Percentiles rank a stretch among this genome's conserved stretches.
Evolutionary conservation across 2,888 invertebrate species (phyloP).

Genomic region (Drosophila stalkeri): DNA sequence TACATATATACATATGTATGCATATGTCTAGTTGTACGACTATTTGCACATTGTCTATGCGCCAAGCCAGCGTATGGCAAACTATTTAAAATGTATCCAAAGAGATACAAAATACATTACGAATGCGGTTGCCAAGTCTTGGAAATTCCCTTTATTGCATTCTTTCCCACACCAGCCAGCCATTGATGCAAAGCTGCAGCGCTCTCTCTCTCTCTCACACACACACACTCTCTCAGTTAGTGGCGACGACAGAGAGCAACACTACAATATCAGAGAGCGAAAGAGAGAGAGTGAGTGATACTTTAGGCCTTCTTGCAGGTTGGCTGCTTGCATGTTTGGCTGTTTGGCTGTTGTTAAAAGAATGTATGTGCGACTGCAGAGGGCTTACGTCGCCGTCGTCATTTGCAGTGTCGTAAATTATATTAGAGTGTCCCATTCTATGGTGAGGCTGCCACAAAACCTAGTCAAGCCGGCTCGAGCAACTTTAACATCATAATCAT

Average conservation of each 20-base stretch:
- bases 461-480: conserved; percentile 50
- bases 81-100: conserved; percentile 76
- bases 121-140: conserved; percentile 75
- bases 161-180: conserved; percentile 69
- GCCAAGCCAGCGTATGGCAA: conserved; percentile 73
- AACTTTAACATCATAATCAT: conserved; percentile 55
- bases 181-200: conserved; percentile 14
- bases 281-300: conserved; percentile 47
- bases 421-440: conserved; percentile 72
- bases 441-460: conserved; percentile 45
- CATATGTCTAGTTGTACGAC: conserved; percentile 16
- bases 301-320: conserved; percentile 70
- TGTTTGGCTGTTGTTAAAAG: conserved; percentile 15
- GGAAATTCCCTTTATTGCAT: conserved; percentile 83
- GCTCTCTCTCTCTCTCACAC: not conserved
- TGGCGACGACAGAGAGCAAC: conserved; percentile 13
- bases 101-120: conserved; percentile 77
- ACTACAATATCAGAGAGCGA: conserved; percentile 37
- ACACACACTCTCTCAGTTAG: not conserved
- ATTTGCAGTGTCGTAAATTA: conserved; percentile 80
- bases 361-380: conserved; percentile 54
- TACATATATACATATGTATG: conserved; percentile 2
- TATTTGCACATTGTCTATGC: conserved; percentile 64
- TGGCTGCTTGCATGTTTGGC: conserved; percentile 20
- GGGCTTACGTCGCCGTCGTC: conserved; percentile 67